Evolutionary conservation across 2,113 vertebrate species (phyloP), one percentile per base, ranked within the genome.

Genomic region (Shinisaurus crocodilurus): DNA sequence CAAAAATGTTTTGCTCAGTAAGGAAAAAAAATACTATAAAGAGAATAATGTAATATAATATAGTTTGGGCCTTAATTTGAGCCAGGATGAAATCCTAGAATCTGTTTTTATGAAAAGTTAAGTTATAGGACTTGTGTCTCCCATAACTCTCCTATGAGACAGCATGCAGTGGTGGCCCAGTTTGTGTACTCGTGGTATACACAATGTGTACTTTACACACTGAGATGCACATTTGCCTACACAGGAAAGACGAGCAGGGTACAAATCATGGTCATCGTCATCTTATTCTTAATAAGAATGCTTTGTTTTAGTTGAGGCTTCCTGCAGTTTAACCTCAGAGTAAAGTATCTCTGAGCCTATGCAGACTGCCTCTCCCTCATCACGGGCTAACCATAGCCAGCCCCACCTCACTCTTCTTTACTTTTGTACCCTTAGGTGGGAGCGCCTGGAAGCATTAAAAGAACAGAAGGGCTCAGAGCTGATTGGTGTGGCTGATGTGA

Each of bases 391-490:
- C 32, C 16, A 74, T 74, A 43, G 3, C 54, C 48, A 57, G 29
- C 27, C 3, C 37, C 45, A 37, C 20, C 63, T 29, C 50, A 32
- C 5, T 7, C 2, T 13, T 37, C 0, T 12, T 2, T 91, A 85
- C 0, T 90, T n/a, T 93, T 32, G 23, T 74, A 7, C 85, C 89
- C n/a, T 40, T 93, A 99, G 98, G 93, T 99, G 98, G 99, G 94
- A 97, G 63, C 23, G 40, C 34, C 97, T 99, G 94, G 97, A 98
- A 95, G 86, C 57, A 45, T 96, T 98, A 91, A 99, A 98, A 95
- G 98, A 98, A 23, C 97, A 98, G 89, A 98, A 97, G 50, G 98
- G 96, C 5, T 94, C 93, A 0, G 97, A 98, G 94, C 95, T 99
- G 93, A 97, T 97, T 32, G 96, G 93, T 72, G 96, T 97, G 34